Conservation (phyloP, 2,113 vertebrate species). For the Psilopsiagon aurifrons region DNA sequence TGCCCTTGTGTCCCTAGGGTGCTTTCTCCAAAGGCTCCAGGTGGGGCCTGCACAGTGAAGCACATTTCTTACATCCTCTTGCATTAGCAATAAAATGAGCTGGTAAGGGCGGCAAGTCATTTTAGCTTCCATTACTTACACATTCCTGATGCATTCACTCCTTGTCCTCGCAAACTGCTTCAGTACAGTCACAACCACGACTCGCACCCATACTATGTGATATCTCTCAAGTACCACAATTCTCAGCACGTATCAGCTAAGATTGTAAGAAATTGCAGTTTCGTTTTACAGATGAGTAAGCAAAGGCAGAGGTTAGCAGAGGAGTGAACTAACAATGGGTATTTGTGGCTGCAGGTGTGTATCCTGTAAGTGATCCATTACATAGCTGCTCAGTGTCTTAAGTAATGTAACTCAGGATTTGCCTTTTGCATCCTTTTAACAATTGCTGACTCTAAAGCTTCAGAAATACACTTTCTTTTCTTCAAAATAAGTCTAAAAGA, state of each 20-base stretch:
- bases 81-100: background rate
- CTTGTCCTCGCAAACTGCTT: background rate
- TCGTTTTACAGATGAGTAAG: background rate
- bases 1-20: fast-evolving
- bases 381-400: background rate
- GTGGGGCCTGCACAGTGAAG: background rate
- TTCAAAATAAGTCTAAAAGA: background rate
- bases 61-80: background rate
- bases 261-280: background rate
- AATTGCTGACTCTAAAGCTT: background rate
- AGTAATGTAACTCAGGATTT: background rate
- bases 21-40: background rate
- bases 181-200: background rate
- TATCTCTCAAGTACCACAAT: background rate
- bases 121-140: background rate
- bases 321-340: fast-evolving
- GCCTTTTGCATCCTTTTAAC: background rate
- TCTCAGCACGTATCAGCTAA: background rate
- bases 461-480: background rate
- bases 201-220: fast-evolving
- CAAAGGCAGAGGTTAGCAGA: background rate
- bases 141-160: background rate
- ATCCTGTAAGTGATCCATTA: background rate
- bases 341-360: background rate
- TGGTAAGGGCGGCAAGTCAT: background rate